Evolutionary conservation across 2,113 vertebrate species (phyloP).

Genomic region (Antigone vipio): DNA sequence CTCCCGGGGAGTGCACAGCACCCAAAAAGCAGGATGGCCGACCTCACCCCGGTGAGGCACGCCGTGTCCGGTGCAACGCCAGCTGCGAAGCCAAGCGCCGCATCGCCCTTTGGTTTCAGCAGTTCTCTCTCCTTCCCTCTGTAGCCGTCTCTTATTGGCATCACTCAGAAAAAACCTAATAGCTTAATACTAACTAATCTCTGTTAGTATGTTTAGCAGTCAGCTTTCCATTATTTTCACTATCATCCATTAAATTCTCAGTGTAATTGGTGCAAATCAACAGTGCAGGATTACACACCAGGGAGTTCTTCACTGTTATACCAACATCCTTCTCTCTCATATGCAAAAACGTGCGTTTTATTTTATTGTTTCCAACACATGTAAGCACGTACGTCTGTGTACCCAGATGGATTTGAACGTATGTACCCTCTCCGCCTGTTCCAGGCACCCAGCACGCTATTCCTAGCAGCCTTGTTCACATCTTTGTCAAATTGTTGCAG

Average conservation of each 20-base stretch:
- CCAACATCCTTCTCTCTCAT: neutral
- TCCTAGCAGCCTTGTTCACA: neutral
- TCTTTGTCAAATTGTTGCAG: neutral
- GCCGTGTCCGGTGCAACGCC: rapidly evolving
- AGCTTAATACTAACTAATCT: neutral
- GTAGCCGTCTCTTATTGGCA: rapidly evolving
- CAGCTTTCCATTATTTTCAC: no score
- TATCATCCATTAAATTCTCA: neutral
- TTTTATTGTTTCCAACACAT: neutral
- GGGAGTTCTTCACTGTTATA: neutral
- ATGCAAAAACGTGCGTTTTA: rapidly evolving
- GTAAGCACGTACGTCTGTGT: no score
- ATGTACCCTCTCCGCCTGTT: neutral
- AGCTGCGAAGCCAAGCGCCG: neutral
- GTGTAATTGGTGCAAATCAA: neutral
- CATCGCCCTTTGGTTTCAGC: rapidly evolving
- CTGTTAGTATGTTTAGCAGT: neutral
- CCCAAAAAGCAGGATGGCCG: neutral
- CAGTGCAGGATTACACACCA: rapidly evolving
- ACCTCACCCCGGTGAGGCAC: rapidly evolving
- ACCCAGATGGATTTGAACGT: rapidly evolving
- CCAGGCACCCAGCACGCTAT: rapidly evolving
- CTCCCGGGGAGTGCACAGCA: neutral
- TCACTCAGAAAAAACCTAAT: neutral
- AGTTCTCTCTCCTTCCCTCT: neutral